Conservation (phyloP, 1,140 invertebrate species). For the Drosophila rhopaloa region DNA sequence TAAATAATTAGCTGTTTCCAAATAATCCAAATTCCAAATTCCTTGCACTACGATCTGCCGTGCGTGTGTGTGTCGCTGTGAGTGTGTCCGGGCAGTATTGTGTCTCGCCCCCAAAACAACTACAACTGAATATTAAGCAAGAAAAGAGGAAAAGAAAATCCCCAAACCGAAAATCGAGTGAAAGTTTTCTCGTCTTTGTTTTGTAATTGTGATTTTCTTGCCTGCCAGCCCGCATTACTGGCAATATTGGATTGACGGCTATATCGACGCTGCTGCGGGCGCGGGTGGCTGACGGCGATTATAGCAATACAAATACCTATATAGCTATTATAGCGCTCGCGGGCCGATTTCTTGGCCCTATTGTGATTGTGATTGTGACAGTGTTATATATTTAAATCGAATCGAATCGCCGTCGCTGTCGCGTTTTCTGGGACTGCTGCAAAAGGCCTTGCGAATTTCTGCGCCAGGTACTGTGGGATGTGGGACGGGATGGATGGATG, state of each 20-base stretch:
- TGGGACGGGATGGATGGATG: neutral
- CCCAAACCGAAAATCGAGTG: constrained; percentile 57
- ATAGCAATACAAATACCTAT: constrained; percentile 20
- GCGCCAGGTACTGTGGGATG: constrained; percentile 66
- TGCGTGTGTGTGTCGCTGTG: constrained; percentile 33
- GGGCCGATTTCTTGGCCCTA: constrained; percentile 43
- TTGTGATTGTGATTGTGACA: constrained; percentile 43
- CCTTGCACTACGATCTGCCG: constrained; percentile 27
- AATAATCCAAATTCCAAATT: constrained; percentile 55
- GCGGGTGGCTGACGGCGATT: constrained; percentile 54
- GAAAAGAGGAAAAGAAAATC: constrained; percentile 19
- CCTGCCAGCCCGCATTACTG: constrained; percentile 42
- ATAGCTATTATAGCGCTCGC: constrained; percentile 18
- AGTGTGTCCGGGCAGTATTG: constrained; percentile 3
- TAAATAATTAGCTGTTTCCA: constrained; percentile 36
- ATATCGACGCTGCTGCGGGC: constrained; percentile 38
- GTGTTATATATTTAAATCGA: constrained; percentile 53
- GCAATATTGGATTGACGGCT: constrained; percentile 53
- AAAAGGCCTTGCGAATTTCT: constrained; percentile 64
- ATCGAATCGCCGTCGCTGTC: constrained; percentile 39
- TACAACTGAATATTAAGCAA: constrained; percentile 18
- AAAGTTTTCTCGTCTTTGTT: constrained; percentile 78
- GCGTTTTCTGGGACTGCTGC: constrained; percentile 55
- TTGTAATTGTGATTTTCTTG: constrained; percentile 70
- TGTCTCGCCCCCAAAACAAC: constrained; percentile 6